phyloP scores from a whole-genome alignment of 1,140 invertebrate species.

The Heliconius eleuchia region DNA sequence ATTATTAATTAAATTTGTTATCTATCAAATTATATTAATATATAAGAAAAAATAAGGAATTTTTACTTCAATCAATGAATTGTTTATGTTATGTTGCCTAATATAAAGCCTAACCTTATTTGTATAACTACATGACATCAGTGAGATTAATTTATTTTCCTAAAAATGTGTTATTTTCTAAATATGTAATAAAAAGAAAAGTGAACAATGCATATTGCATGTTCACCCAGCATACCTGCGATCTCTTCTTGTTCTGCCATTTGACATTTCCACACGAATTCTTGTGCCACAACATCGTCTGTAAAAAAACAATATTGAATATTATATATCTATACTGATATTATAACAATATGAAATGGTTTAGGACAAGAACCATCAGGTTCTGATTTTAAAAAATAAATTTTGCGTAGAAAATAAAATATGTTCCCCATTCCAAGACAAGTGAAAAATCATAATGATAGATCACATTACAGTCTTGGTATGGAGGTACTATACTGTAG shows the following conservation, averaged over 20 bases:
- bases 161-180: background rate
- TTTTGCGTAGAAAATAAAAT: conserved; percentile 14
- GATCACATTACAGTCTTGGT: conserved; percentile 64
- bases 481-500: conserved; percentile 71
- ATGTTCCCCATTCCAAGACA: conserved; percentile 76
- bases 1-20: background rate
- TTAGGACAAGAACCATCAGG: too few relatives aligned
- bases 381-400: background rate
- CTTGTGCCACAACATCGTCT: conserved; percentile 91
- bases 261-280: conserved; percentile 94
- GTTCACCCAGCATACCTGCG: conserved; percentile 81
- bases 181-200: conserved; percentile 4
- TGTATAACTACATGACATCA: background rate
- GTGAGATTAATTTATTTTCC: background rate
- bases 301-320: conserved; percentile 34
- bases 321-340: too few relatives aligned
- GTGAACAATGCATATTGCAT: background rate
- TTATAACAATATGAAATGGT: too few relatives aligned
- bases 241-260: conserved; percentile 89
- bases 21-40: background rate
- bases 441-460: conserved; percentile 48
- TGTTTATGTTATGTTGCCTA: background rate
- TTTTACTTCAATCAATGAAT: too few relatives aligned
- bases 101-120: background rate
- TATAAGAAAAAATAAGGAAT: too few relatives aligned